A percentile compares a stretch with the other conserved stretches of the same genome.
These are phyloP conservation scores for Hyperoplus lanceolatus DNA, from an alignment of 2,797 vertebrate species.

Conservation along the genomic window DNA sequence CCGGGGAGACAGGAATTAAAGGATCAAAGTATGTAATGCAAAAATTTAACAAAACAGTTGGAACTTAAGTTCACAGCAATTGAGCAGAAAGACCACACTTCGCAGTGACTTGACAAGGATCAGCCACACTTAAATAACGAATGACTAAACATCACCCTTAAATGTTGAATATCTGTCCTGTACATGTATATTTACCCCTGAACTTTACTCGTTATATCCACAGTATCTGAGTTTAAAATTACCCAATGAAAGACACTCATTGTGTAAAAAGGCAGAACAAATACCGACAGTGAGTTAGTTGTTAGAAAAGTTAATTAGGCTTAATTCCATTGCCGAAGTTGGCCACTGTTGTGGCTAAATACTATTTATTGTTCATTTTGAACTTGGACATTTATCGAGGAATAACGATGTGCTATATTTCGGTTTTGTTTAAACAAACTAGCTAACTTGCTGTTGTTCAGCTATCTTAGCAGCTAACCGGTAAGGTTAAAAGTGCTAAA, in stretches of 20 bases:
- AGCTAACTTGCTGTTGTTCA: conserved; percentile 22
- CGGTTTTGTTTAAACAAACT: conserved; percentile 7
- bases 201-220: background rate
- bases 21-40: no score
- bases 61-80: no score
- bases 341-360: background rate
- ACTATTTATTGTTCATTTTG: background rate
- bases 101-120: background rate
- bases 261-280: background rate
- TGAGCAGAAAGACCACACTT: background rate
- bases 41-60: no score
- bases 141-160: no score
- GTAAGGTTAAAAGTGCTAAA: conserved; percentile 1
- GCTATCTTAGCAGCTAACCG: conserved; percentile 4
- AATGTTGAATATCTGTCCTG: background rate
- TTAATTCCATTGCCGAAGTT: background rate
- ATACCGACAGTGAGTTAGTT: background rate
- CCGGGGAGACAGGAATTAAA: no score
- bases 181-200: rapidly evolving
- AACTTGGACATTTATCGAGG: background rate
- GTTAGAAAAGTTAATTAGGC: conserved; percentile 9
- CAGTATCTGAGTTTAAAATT: background rate
- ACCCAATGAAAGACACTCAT: background rate
- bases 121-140: background rate
- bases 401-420: background rate